Evolutionary conservation across 2,797 vertebrate genomes (phyloP).

Genomic region (Mus minutoides): DNA sequence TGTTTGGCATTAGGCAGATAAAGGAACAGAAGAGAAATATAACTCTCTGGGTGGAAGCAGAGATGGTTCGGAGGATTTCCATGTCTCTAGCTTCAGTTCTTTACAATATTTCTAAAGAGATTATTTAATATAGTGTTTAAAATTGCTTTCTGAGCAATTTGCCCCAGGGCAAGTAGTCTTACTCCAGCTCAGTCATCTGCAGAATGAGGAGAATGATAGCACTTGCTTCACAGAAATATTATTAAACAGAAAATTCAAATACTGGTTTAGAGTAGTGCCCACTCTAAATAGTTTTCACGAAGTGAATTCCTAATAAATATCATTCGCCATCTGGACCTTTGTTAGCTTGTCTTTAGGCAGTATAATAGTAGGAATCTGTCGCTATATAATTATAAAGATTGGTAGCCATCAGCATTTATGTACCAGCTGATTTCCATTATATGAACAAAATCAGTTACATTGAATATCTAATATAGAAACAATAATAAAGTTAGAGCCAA

Average conservation of each 20-base stretch:
- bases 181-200: background rate
- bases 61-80: background rate
- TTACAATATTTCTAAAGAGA: background rate
- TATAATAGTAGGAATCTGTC: background rate
- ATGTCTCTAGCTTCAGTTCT: background rate
- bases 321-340: background rate
- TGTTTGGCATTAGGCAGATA: background rate
- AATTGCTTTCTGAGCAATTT: background rate
- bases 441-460: background rate
- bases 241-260: background rate
- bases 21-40: background rate
- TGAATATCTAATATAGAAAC: background rate
- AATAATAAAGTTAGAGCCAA: background rate
- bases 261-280: background rate
- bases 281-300: background rate
- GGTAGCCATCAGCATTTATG: background rate
- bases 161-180: background rate
- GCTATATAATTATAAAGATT: background rate
- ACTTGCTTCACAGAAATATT: background rate
- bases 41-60: background rate
- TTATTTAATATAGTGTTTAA: background rate
- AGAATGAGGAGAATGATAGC: background rate
- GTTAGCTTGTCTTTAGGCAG: background rate
- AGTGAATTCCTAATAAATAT: background rate
- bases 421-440: background rate